Conservation (phyloP, 2,113 vertebrate species). For the Oryzias javanicus region DNA sequence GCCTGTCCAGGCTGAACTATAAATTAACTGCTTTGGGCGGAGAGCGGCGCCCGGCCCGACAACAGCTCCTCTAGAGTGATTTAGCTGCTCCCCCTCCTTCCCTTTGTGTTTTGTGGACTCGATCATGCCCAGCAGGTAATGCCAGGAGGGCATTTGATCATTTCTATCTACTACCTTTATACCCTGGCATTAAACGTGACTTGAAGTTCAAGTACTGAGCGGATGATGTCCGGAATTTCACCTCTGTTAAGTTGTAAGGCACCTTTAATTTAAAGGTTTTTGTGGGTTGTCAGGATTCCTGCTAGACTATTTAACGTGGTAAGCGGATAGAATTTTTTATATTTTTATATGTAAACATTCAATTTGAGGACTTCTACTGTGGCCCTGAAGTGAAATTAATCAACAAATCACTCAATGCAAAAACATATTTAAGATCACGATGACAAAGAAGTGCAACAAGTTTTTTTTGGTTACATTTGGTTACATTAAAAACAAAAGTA, state of each 20-base stretch:
- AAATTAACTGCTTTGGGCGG: conserved; percentile 7
- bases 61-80: conserved; percentile 20
- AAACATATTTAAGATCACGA: too few species aligned
- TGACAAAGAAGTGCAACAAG: too few species aligned
- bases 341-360: too few species aligned
- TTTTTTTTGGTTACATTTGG: too few species aligned
- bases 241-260: neutral
- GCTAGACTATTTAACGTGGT: too few species aligned
- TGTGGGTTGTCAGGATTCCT: too few species aligned
- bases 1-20: neutral
- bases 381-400: too few species aligned
- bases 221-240: neutral
- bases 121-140: conserved; percentile 32
- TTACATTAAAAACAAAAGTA: too few species aligned
- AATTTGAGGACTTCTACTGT: too few species aligned
- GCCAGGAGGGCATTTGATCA: conserved; percentile 39
- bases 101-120: conserved; percentile 29
- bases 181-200: conserved; percentile 21
- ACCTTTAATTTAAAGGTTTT: neutral
- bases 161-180: conserved; percentile 47
- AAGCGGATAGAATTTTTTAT: too few species aligned
- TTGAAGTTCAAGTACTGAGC: conserved; percentile 3
- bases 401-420: too few species aligned
- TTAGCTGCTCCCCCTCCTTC: conserved; percentile 31
- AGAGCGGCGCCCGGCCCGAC: conserved; percentile 17